Base-by-base conservation (phyloP, 2,888 invertebrate genomes). In the Parasteatoda lunata region DNA sequence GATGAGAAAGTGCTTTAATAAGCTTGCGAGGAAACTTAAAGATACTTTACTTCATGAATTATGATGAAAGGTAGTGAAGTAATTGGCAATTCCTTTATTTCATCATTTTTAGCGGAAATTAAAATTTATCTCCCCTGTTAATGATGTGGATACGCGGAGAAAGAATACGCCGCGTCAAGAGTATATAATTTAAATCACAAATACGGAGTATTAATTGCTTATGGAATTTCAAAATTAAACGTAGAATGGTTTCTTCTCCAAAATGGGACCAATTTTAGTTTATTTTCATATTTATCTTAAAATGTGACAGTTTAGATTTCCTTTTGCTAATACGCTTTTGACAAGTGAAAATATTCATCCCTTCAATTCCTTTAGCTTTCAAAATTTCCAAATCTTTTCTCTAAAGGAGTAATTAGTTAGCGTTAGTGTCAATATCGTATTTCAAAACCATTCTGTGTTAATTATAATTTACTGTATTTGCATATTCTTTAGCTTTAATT, bases 31-130 rank as follows among this genome's bases (percentile, higher is more conserved):
- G 75, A 78, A 84, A 79, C 78, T 84, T 84, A 79, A 84, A 77
- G 77, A 79, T 78, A 79, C 77, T 72, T 78, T 73, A 54, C 52
- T 70, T 59, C 51, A 65, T 84, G 79, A 84, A 64, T 84, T 84
- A 84, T 78, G 79, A 49, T 30, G 64, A 47, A 49, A 71, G 69
- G 75, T 75, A 79, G 84, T 69, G 52, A 49, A 70, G 73, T 84
- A 84, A 84, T 84, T 84, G 84, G 73, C 75, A 78, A 72, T 77
- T 83, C 77, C 77, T 70, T 75, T 77, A 72, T 77, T 77, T 84
- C 73, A 84, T 84, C 73, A 84, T 75, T 75, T 75, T 47, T 51
- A 59, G 59, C 30, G 73, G 75, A 79, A 84, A 84, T 84, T 84
- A 78, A 84, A 84, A 79, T 69, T 84, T 78, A 75, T 78, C 69